These are phyloP conservation scores for Olivierus martensii DNA, from an alignment of 1,140 invertebrate species.

Conservation along the genomic window DNA sequence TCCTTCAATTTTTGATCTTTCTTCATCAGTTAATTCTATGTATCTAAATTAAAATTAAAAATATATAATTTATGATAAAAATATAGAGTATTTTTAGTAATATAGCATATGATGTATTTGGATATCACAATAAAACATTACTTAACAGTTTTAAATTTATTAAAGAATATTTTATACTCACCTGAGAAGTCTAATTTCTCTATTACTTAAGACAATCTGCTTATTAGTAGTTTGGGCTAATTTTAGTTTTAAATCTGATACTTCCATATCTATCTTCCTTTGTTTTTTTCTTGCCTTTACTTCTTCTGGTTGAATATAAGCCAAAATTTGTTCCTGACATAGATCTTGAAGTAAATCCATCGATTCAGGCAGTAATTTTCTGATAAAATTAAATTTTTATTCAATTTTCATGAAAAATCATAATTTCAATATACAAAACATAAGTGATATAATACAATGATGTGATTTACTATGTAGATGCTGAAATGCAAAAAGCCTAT, in stretches of 20 bases:
- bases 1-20: constrained; percentile 79
- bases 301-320: constrained; percentile 68
- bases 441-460: too few relatives aligned
- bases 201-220: constrained; percentile 73
- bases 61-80: too few relatives aligned
- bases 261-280: constrained; percentile 76
- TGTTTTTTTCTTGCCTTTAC: constrained; percentile 74
- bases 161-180: constrained; percentile 19
- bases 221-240: constrained; percentile 45
- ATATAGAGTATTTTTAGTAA: too few relatives aligned
- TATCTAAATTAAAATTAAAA: constrained; percentile 39
- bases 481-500: too few relatives aligned
- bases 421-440: too few relatives aligned
- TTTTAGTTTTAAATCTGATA: constrained; percentile 68
- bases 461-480: too few relatives aligned
- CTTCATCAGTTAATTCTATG: constrained; percentile 81
- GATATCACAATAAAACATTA: too few relatives aligned
- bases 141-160: too few relatives aligned
- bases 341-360: constrained; percentile 58
- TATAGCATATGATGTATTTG: too few relatives aligned
- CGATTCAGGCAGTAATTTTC: constrained; percentile 47
- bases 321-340: constrained; percentile 73
- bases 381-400: neutral
- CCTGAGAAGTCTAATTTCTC: constrained; percentile 76
- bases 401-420: neutral